Conservation (phyloP, 2,888 invertebrate genomes). For the Mycalesis mineus region DNA sequence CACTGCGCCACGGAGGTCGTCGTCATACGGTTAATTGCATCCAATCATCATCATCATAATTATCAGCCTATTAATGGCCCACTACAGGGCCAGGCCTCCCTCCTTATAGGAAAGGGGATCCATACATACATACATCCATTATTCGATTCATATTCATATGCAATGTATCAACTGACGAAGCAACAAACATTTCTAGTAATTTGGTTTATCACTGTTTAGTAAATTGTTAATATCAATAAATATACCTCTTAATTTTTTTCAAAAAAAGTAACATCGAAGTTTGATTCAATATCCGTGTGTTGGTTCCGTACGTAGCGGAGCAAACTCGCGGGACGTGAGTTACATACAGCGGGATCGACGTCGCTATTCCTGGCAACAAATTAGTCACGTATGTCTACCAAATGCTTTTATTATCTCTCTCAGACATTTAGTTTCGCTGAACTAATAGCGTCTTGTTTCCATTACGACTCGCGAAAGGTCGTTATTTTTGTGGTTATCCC, state of each 20-base stretch:
- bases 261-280: slow-evolving; percentile 37
- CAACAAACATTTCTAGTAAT: too few species aligned
- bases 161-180: too few species aligned
- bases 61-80: too few species aligned
- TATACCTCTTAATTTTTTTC: background rate
- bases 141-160: too few species aligned
- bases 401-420: slow-evolving; percentile 24
- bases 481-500: background rate
- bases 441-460: slow-evolving; percentile 8
- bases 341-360: slow-evolving; percentile 57
- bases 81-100: too few species aligned
- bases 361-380: slow-evolving; percentile 56
- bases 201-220: too few species aligned
- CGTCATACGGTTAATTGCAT: too few species aligned
- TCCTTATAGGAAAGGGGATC: too few species aligned
- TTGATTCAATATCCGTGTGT: slow-evolving; percentile 58
- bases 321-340: slow-evolving; percentile 68
- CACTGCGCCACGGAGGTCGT: too few species aligned
- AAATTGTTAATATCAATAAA: too few species aligned
- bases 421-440: slow-evolving; percentile 17
- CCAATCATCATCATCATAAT: too few species aligned
- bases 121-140: too few species aligned
- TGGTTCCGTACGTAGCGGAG: slow-evolving; percentile 58
- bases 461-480: background rate
- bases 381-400: slow-evolving; percentile 69